Conservation (phyloP, 2,888 invertebrate genomes). For the Drepanosiphum platanoidis region DNA sequence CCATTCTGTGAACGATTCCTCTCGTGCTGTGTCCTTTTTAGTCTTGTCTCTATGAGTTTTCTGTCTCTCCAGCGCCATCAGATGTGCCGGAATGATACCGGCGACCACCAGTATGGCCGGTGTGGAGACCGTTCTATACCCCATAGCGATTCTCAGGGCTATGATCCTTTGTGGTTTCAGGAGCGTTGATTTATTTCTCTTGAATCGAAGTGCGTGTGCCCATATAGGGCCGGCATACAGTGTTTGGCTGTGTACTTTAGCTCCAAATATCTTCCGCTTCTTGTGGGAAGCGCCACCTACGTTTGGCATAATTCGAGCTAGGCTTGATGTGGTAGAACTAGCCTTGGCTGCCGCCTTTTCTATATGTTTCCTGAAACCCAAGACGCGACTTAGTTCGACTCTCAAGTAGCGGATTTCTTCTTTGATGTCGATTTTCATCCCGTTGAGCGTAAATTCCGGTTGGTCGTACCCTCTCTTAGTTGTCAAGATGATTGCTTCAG, state of each 20-base stretch:
- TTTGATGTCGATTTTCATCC: background rate
- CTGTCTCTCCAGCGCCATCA: slow-evolving; percentile 13
- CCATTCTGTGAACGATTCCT: background rate
- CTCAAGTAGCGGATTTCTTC: slow-evolving; percentile 10
- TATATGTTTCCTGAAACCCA: slow-evolving; percentile 1
- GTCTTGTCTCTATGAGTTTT: slow-evolving; percentile 4
- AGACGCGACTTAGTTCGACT: background rate
- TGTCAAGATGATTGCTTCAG: background rate
- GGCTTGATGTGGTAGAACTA: background rate
- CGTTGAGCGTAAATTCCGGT: background rate
- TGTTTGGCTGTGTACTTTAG: background rate
- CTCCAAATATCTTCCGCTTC: background rate
- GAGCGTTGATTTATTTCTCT: background rate
- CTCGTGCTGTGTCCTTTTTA: background rate
- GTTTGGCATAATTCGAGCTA: slow-evolving; percentile 17
- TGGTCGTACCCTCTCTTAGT: background rate
- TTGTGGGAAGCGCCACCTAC: background rate
- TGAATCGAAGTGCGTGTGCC: background rate
- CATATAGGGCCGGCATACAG: slow-evolving; percentile 20
- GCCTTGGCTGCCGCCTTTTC: slow-evolving; percentile 19
- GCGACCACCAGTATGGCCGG: slow-evolving; percentile 18
- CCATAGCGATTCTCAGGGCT: background rate
- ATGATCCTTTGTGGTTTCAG: background rate
- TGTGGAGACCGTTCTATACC: slow-evolving; percentile 20
- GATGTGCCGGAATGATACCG: slow-evolving; percentile 3